phyloP scores from a whole-genome alignment of 2,113 vertebrate species.

The Tachuris rubrigastra region DNA sequence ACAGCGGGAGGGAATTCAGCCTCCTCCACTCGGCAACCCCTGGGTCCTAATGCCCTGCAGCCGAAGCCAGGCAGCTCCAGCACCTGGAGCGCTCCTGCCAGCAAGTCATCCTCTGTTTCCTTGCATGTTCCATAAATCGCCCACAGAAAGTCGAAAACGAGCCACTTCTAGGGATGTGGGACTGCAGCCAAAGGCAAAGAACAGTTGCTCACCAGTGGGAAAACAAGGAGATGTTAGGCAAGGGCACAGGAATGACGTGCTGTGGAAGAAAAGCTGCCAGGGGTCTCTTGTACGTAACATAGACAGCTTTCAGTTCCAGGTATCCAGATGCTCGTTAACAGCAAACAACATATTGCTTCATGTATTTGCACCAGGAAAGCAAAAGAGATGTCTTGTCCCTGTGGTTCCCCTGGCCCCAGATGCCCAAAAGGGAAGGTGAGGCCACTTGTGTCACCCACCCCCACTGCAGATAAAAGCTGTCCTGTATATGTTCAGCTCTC shows the following conservation, averaged over 20 bases:
- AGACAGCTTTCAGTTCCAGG: not conserved
- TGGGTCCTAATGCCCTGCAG: conserved; percentile 75
- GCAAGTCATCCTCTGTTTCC: not conserved
- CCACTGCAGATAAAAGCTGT: not conserved
- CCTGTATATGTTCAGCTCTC: not conserved
- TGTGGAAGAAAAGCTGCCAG: not conserved
- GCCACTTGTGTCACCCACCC: not conserved
- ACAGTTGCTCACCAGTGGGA: not conserved
- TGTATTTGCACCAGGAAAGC: not conserved
- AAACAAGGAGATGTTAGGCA: not conserved
- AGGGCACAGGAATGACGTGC: not conserved
- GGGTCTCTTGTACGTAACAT: fast-evolving
- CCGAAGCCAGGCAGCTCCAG: not conserved
- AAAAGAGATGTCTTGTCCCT: not conserved
- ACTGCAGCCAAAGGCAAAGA: not conserved
- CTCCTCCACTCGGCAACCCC: conserved; percentile 59
- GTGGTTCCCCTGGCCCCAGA: not conserved
- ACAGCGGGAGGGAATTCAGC: conserved; percentile 39
- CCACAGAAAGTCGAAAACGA: not conserved
- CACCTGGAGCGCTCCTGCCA: not conserved
- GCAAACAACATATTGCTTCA: not conserved
- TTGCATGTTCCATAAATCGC: not conserved
- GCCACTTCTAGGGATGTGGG: not conserved
- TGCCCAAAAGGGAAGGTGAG: not conserved
- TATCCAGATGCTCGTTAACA: not conserved